These are phyloP conservation scores for Planococcus citri DNA, from an alignment of 1,140 invertebrate genomes.

Conservation along the genomic window DNA sequence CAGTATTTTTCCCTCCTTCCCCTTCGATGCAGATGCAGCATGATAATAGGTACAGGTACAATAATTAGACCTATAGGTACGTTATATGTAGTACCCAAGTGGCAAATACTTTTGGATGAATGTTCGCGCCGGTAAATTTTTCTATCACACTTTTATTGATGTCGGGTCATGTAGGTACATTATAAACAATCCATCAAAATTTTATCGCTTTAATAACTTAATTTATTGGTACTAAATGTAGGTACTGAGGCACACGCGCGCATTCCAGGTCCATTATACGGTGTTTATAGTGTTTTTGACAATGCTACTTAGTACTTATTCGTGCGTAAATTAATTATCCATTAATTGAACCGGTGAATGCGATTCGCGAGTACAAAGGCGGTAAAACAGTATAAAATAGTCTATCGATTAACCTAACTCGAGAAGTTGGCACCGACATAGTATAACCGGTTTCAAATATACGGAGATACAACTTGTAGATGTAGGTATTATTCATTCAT, in stretches of 20 bases:
- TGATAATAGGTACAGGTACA: too few relatives aligned
- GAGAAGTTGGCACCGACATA: neutral
- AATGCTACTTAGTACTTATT: neutral
- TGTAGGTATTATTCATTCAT: neutral
- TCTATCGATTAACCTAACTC: neutral
- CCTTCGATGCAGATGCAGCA: too few relatives aligned
- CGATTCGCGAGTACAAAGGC: neutral
- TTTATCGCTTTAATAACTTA: neutral
- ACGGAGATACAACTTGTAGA: too few relatives aligned
- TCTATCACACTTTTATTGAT: too few relatives aligned
- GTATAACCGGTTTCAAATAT: neutral
- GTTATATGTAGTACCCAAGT: too few relatives aligned
- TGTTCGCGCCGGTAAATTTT: too few relatives aligned
- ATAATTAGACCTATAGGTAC: too few relatives aligned
- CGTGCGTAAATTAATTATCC: neutral
- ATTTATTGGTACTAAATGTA: neutral
- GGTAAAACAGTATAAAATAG: neutral
- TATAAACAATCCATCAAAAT: neutral
- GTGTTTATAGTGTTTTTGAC: slow-evolving; percentile 2
- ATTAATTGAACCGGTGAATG: neutral
- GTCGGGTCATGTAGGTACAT: too few relatives aligned
- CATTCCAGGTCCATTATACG: neutral
- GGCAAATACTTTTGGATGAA: too few relatives aligned
- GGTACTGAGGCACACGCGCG: neutral
- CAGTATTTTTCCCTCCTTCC: too few relatives aligned